phyloP scores from a whole-genome alignment of 2,888 invertebrate genomes.

The Agriopis leucophaearia region DNA sequence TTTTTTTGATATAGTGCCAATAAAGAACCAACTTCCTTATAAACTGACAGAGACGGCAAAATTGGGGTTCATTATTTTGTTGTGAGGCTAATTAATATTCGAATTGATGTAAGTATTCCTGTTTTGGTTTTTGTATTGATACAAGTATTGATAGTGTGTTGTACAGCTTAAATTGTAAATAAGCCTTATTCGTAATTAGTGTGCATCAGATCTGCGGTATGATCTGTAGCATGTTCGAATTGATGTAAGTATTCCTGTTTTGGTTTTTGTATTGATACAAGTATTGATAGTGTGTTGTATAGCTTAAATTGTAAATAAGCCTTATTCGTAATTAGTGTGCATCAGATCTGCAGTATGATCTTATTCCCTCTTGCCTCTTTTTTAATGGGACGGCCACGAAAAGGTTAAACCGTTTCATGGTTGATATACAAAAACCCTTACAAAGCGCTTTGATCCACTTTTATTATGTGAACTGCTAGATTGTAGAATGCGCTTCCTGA shows the following conservation, averaged over 20 bases:
- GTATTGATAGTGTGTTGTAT: neutral
- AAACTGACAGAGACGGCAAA: neutral
- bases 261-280: neutral
- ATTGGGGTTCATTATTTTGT: slow-evolving; percentile 7
- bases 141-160: neutral
- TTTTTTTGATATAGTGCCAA: slow-evolving; percentile 10
- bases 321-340: too few species aligned
- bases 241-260: neutral
- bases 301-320: neutral
- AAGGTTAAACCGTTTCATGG: too few species aligned
- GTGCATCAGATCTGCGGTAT: too few species aligned
- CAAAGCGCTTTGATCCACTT: too few species aligned
- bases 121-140: neutral
- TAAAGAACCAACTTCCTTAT: slow-evolving; percentile 14
- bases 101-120: neutral
- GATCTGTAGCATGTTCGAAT: neutral
- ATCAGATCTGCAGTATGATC: too few species aligned
- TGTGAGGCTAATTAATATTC: neutral
- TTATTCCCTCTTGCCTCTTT: too few species aligned
- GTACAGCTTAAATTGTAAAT: neutral
- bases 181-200: too few species aligned
- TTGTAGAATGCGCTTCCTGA: too few species aligned
- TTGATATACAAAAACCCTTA: too few species aligned
- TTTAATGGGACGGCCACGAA: too few species aligned
- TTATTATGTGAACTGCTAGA: too few species aligned